Conservation (phyloP, 1,140 invertebrate species). For the Drosophila pandora region DNA sequence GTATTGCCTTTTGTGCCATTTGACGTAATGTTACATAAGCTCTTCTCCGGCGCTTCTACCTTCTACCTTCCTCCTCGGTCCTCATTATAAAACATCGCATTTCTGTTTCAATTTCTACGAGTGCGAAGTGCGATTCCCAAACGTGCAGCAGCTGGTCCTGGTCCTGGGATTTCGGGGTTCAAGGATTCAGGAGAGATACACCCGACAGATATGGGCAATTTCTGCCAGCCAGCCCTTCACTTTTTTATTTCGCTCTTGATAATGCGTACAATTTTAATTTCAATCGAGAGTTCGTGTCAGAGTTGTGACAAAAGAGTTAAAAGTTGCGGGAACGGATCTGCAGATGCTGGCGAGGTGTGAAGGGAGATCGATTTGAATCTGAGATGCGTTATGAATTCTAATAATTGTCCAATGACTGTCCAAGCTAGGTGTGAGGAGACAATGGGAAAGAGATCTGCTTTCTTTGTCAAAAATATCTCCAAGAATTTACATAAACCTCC, state of each 20-base stretch:
- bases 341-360: conserved; percentile 68
- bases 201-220: conserved; percentile 72
- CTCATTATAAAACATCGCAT: conserved; percentile 72
- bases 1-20: conserved; percentile 80
- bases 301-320: conserved; percentile 77
- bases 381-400: not conserved
- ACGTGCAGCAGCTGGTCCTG: conserved; percentile 69
- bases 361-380: conserved; percentile 9
- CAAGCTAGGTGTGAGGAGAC: not conserved
- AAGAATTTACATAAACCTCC: conserved; percentile 3
- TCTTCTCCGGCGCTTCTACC: conserved; percentile 26
- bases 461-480: not conserved
- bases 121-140: conserved; percentile 42
- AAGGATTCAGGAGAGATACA: conserved; percentile 41
- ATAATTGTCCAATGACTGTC: not conserved
- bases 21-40: conserved; percentile 82
- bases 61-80: not conserved
- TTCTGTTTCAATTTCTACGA: conserved; percentile 74
- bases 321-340: conserved; percentile 69
- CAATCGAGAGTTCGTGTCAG: conserved; percentile 65
- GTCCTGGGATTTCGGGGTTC: conserved; percentile 45
- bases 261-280: conserved; percentile 82
- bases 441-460: not conserved
- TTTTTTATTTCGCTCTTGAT: conserved; percentile 44
- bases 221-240: conserved; percentile 29